These are phyloP conservation scores for Phyllotreta cruciferae DNA, from an alignment of 2,888 invertebrate genomes.

Conservation along the genomic window DNA sequence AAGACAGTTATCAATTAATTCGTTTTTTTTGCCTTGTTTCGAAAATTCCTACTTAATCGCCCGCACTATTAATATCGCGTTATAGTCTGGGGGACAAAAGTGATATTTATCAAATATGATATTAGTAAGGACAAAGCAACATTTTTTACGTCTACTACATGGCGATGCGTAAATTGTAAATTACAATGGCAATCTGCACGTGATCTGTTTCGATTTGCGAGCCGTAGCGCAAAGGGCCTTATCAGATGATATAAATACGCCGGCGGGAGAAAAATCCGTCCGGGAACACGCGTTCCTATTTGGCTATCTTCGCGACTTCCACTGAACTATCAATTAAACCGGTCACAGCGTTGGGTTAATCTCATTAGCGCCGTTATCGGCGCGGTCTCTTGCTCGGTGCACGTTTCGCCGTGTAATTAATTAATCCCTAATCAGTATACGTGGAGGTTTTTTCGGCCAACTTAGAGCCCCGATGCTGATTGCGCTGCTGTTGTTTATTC, in stretches of 20 bases:
- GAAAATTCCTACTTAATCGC: too few species aligned
- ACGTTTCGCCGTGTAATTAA: slow-evolving; percentile 59
- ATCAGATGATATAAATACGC: slow-evolving; percentile 54
- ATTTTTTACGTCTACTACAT: too few species aligned
- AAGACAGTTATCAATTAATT: too few species aligned
- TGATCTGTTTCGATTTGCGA: slow-evolving; percentile 4
- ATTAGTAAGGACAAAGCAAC: too few species aligned
- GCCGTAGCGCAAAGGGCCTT: slow-evolving; percentile 19
- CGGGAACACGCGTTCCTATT: slow-evolving; percentile 54
- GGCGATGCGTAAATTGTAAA: too few species aligned
- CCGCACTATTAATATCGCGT: too few species aligned
- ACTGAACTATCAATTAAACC: slow-evolving; percentile 58
- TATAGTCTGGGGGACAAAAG: too few species aligned
- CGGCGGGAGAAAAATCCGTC: slow-evolving; percentile 44
- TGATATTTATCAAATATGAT: too few species aligned
- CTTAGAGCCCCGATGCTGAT: slow-evolving; percentile 40
- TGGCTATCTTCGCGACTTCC: slow-evolving; percentile 56
- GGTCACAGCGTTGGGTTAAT: slow-evolving; percentile 56
- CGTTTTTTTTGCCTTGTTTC: too few species aligned
- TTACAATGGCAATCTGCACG: neutral
- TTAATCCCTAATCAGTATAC: slow-evolving; percentile 58
- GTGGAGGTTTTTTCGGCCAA: slow-evolving; percentile 44
- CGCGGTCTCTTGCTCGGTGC: slow-evolving; percentile 57
- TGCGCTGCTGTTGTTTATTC: slow-evolving; percentile 39
- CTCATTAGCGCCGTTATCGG: slow-evolving; percentile 60